Conservation (phyloP, 1,140 invertebrate species). For the Cotesia chilonis region DNA sequence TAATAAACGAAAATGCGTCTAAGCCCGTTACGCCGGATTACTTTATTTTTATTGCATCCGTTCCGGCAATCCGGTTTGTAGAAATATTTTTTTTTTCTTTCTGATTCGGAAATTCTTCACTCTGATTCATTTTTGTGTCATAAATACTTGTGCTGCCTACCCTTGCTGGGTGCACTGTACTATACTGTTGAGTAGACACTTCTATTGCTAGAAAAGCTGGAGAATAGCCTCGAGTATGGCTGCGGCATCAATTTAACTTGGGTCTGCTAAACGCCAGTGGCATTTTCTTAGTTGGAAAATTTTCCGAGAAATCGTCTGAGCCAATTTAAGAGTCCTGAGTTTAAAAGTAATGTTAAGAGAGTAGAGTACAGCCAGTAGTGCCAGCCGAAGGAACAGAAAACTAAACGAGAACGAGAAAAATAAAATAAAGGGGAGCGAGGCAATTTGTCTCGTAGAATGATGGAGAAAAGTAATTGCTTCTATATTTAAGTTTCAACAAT, state of each 20-base stretch:
- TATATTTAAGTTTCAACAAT: constrained; percentile 30
- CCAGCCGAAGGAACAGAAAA: background rate
- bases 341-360: background rate
- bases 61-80: no score
- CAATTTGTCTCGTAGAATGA: constrained; percentile 31
- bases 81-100: no score
- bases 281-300: constrained; percentile 29
- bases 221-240: background rate
- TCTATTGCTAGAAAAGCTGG: constrained; percentile 3
- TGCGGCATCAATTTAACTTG: no score
- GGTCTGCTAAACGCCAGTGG: constrained; percentile 21
- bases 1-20: no score
- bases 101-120: no score
- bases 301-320: constrained; percentile 21
- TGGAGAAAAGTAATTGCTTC: constrained; percentile 32
- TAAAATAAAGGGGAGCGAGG: constrained; percentile 5
- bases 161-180: no score
- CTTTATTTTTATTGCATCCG: no score
- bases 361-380: background rate
- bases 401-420: background rate
- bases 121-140: no score
- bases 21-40: no score
- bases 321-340: constrained; percentile 23
- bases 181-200: no score
- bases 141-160: no score